Percentiles rank a stretch among this genome's conserved stretches.
Evolutionary conservation across 2,113 vertebrate species (phyloP).

Genomic region (Hypomesus transpacificus): DNA sequence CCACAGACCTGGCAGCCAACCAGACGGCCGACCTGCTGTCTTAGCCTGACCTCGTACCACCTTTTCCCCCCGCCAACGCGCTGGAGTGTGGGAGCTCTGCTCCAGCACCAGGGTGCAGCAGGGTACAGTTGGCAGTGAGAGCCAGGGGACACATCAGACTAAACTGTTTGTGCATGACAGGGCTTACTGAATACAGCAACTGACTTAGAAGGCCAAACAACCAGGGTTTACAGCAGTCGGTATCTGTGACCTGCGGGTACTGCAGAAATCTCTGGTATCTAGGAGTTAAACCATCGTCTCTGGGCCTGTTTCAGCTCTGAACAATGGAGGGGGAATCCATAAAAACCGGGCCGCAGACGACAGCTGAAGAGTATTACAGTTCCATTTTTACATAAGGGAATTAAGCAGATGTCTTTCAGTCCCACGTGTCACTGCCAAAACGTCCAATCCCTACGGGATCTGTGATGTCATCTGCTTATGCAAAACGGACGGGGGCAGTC

Average conservation of each 20-base stretch:
- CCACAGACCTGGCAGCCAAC: slow-evolving; percentile 32
- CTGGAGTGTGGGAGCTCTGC: too few relatives aligned
- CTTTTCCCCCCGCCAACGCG: too few relatives aligned
- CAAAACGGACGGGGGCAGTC: slow-evolving; percentile 63
- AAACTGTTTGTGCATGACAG: not conserved
- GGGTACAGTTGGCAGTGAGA: too few relatives aligned
- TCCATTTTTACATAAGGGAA: slow-evolving; percentile 73
- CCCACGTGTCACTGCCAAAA: slow-evolving; percentile 33
- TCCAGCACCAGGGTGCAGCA: too few relatives aligned
- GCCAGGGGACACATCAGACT: not conserved
- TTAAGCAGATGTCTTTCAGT: slow-evolving; percentile 70
- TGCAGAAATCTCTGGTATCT: not conserved
- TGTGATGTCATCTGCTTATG: slow-evolving; percentile 73
- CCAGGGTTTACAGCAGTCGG: not conserved
- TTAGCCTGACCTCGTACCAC: slow-evolving; percentile 5
- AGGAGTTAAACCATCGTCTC: not conserved
- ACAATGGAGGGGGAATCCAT: slow-evolving; percentile 49
- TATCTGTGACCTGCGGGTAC: not conserved
- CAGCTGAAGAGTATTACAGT: slow-evolving; percentile 65
- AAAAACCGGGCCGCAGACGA: slow-evolving; percentile 55
- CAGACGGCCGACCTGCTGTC: slow-evolving; percentile 33
- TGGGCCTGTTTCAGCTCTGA: not conserved
- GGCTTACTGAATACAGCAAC: not conserved
- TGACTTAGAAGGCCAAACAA: not conserved
- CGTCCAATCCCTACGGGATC: slow-evolving; percentile 49